Conservation (phyloP, 2,113 vertebrate genomes). For the Alexandromys fortis region DNA sequence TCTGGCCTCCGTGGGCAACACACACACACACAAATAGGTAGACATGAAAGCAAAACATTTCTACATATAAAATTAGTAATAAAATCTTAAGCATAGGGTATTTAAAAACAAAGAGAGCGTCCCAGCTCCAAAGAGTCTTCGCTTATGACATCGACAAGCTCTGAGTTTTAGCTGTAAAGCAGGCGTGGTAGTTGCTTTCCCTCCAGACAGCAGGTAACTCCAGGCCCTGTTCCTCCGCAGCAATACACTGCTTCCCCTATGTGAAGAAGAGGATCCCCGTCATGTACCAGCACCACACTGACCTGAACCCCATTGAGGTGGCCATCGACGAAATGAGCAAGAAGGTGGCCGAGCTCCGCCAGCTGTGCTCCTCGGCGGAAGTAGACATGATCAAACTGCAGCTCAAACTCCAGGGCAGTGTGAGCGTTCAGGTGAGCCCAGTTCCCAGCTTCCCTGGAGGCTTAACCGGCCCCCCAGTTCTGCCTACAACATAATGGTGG, state of each 20-base stretch:
- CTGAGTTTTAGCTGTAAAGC: neutral
- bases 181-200: too few species aligned
- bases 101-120: neutral
- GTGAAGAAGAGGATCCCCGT: constrained; percentile 98
- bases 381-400: constrained; percentile 99
- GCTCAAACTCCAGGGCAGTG: constrained; percentile 98
- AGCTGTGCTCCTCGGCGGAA: constrained; percentile 94
- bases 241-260: constrained; percentile 97
- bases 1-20: neutral
- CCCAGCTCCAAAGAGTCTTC: neutral
- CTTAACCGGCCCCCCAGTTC: accelerated
- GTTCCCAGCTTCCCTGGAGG: too few species aligned
- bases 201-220: neutral
- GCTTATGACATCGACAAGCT: neutral
- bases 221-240: constrained; percentile 79
- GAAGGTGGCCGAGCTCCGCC: constrained; percentile 95
- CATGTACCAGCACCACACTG: constrained; percentile 99
- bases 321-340: constrained; percentile 99
- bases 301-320: constrained; percentile 98
- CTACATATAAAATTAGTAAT: neutral
- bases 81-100: neutral
- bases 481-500: neutral
- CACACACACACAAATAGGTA: too few species aligned
- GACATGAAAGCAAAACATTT: too few species aligned
- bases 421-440: constrained; percentile 95